Conservation (phyloP, 2,888 invertebrate genomes). For the Apotomis capreana region DNA sequence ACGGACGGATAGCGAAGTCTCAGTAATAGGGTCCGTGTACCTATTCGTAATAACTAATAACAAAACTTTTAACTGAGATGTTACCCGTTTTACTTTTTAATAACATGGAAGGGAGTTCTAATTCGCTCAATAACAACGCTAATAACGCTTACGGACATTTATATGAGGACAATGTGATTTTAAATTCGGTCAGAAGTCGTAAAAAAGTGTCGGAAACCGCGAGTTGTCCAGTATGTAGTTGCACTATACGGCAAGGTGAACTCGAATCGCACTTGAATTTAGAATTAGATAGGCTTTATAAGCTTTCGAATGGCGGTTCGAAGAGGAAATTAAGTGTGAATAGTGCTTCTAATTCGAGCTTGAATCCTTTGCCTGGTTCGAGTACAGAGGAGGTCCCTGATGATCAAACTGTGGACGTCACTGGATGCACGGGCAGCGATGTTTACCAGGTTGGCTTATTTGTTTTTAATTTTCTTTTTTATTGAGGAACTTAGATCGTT, state of each 20-base stretch:
- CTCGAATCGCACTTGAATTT: conserved; percentile 91
- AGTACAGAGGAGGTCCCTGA: conserved; percentile 62
- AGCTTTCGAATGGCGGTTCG: conserved; percentile 62
- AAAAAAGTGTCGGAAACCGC: conserved; percentile 86
- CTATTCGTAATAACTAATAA: conserved; percentile 59
- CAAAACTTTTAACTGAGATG: conserved; percentile 63
- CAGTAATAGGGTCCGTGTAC: too few species aligned
- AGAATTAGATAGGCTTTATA: conserved; percentile 85
- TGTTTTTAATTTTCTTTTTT: too few species aligned
- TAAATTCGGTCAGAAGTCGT: conserved; percentile 81
- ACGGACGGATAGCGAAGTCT: too few species aligned
- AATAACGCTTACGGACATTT: conserved; percentile 59
- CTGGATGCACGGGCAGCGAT: conserved; percentile 75
- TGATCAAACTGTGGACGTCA: conserved; percentile 68
- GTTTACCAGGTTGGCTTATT: conserved; percentile 64
- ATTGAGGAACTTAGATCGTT: too few species aligned
- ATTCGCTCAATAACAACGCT: conserved; percentile 60
- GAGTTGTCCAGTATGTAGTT: conserved; percentile 95
- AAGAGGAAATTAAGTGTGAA: conserved; percentile 71
- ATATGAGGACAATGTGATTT: conserved; percentile 74
- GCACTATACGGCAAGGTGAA: conserved; percentile 91
- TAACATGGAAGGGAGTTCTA: conserved; percentile 77
- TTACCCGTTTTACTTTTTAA: conserved; percentile 74
- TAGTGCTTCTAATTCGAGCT: conserved; percentile 51
- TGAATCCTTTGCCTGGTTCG: conserved; percentile 60